Conservation (phyloP, 2,888 invertebrate genomes). For the Ophion slaviceki region DNA sequence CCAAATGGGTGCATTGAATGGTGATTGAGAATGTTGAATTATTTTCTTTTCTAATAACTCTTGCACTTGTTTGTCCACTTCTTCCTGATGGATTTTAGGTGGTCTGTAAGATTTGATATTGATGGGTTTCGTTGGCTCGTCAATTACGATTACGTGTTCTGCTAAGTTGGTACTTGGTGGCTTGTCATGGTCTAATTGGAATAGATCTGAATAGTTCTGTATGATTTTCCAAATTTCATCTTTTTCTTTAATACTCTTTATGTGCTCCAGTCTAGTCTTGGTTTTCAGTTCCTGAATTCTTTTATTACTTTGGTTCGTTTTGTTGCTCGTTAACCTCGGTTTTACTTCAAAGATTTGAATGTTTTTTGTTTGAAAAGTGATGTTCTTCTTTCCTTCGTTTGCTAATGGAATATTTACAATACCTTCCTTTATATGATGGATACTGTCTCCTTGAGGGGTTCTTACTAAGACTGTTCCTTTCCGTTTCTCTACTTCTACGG, state of each 20-base stretch:
- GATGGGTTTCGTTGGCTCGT: slow-evolving; percentile 39
- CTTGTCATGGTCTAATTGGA: slow-evolving; percentile 47
- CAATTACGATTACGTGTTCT: slow-evolving; percentile 51
- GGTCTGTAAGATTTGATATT: slow-evolving; percentile 47
- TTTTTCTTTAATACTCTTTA: slow-evolving; percentile 37
- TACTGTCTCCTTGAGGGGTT: too few relatives aligned
- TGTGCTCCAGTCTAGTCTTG: slow-evolving; percentile 25
- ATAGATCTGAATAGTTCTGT: slow-evolving; percentile 47
- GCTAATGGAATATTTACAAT: too few relatives aligned
- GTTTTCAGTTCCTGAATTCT: slow-evolving; percentile 26
- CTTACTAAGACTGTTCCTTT: too few relatives aligned
- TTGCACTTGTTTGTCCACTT: slow-evolving; percentile 37
- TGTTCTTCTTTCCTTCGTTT: too few relatives aligned
- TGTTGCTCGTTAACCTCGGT: slow-evolving; percentile 2
- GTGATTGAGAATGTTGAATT: slow-evolving; percentile 46
- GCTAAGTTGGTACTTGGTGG: slow-evolving; percentile 46
- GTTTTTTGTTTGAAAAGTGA: too few relatives aligned
- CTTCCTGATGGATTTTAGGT: slow-evolving; percentile 36
- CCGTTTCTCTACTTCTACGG: too few relatives aligned
- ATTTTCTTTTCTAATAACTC: slow-evolving; percentile 28
- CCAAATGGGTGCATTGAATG: slow-evolving; percentile 46
- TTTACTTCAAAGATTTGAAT: slow-evolving; percentile 15
- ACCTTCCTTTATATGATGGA: too few relatives aligned
- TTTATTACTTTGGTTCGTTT: slow-evolving; percentile 39
- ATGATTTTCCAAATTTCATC: slow-evolving; percentile 43